Base-by-base conservation (phyloP, 2,113 vertebrate genomes). In the Menidia beryllina region DNA sequence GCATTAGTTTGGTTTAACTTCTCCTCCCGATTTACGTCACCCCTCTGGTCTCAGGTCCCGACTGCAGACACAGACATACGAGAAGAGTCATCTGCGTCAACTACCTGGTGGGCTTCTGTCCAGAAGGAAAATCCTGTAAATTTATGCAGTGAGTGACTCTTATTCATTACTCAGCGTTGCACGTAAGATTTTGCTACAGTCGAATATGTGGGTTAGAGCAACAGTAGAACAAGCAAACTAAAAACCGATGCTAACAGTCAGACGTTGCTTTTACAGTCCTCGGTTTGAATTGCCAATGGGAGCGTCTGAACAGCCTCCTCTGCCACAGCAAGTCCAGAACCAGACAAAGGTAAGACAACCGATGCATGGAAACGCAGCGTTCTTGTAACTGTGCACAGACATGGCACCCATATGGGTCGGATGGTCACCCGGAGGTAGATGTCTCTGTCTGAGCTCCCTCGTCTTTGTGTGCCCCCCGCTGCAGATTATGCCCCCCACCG, bases 31-130 rank as follows among this genome's bases (percentile, higher is more conserved):
- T 60, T 38, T 17, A 14, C 39, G 3, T 54, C 30, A n/a, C 19
- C 34, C 7, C 53, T 25, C n/a, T 11, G 41, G 15, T 59, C 72
- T 67, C 91, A 99, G 98, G 98, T 86, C 98, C 98, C 4, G 94
- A 98, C 70, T 99, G 98, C 88, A 94, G 98, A 80, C 98, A 99
- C 85, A 94, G 98, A 79, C 98, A 99, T 88, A 99, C 97, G 0
- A 93, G 98, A 55, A 94, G 98, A 73, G 97, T 99, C 73, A 99
- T 99, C 87, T 99, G 98, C 92, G 94, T 99, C 64, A 99, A 99
- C 88, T 99, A 98, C 84, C 92, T 99, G 30, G 96, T 99, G n/a
- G 98, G 98, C 82, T 99, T 99, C 90, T 99, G 98, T 94, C 95
- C 96, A 0, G 97, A 99, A 52, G 98, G 97, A 0, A 96, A 96